These are phyloP conservation scores for Nipponacmea schrenckii DNA, from an alignment of 2,888 invertebrate species.

Conservation along the genomic window DNA sequence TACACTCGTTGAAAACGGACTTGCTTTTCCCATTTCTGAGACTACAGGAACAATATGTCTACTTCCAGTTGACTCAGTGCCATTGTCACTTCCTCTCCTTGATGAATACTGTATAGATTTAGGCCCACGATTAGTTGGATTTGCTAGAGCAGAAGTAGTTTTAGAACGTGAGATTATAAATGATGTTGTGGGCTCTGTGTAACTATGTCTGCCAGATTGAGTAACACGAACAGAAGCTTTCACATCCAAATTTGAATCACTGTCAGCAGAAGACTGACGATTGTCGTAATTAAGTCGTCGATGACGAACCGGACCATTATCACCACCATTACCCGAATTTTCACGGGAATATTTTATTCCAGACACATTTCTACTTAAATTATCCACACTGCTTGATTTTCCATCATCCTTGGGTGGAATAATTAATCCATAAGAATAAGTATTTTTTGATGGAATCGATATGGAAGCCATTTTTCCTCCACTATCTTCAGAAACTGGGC, in stretches of 20 bases:
- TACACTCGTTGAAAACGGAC: constrained; percentile 44
- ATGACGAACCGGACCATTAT: constrained; percentile 13
- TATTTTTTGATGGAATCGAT: constrained; percentile 38
- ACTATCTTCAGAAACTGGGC: constrained; percentile 36
- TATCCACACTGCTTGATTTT: constrained; percentile 37
- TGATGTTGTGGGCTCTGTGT: constrained; percentile 6
- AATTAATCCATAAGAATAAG: constrained; percentile 57
- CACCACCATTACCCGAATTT: constrained; percentile 4
- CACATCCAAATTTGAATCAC: background rate
- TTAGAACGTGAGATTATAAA: constrained; percentile 27
- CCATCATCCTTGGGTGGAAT: constrained; percentile 43
- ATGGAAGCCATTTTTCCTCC: constrained; percentile 39
- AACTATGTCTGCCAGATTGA: background rate
- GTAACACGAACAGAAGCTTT: background rate
- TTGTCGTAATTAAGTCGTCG: constrained; percentile 12
- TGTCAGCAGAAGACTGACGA: constrained; percentile 13
- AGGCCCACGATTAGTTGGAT: constrained; percentile 6
- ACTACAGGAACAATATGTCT: constrained; percentile 53
- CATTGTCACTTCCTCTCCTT: constrained; percentile 9
- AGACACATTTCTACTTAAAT: constrained; percentile 32
- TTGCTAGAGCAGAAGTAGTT: constrained; percentile 25
- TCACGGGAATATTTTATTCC: constrained; percentile 14
- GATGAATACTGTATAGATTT: constrained; percentile 15
- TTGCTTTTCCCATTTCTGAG: constrained; percentile 33
- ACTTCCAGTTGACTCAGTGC: constrained; percentile 1